Evolutionary conservation across 2,888 invertebrate genomes (phyloP), one percentile per base, ranked within the genome.

Genomic region (Eremobia ochroleuca): DNA sequence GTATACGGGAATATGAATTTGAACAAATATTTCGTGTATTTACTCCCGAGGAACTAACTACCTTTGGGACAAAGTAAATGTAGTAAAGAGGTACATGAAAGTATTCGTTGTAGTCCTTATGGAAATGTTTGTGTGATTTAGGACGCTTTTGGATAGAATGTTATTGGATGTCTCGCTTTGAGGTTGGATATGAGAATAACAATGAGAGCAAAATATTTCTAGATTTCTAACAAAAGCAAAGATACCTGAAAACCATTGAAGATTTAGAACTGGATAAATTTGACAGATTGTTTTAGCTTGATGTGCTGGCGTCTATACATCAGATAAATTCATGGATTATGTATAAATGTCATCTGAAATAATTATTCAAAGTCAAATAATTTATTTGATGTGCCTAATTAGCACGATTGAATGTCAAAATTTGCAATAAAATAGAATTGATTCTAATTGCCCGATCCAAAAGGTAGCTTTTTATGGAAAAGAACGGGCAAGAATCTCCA

Each of bases 1-100:
- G 31, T 77, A 46, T 73, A 73, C 61, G 49, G 70, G 62, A 81
- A 86, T 88, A 83, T 79, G 83, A 87, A 88, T 86, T 77, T 81
- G 79, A 81, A 85, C 80, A 90, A 85, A 89, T 85, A 87, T 85
- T 88, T 85, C 67, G 81, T 83, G 74, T 88, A 85, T 88, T 82
- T 86, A 83, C 83, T 79, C 46, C 61, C 62, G 40, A 76, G 76
- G 86, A n/a, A n/a, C n/a, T 77, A 76, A 58, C 77, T 82, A n/a
- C 70, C 75, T 67, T 78, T 68, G 84, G 88, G 73, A 77, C 67
- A 77, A 72, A 78, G 83, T 77, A 81, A 82, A 79, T 74, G 62
- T 78, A 67, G 70, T 73, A 77, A 77, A 86, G 72, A 83, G 84
- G 73, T 74, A 83, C 78, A 87, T 52, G 72, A 79, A 82, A 73